phyloP scores from a whole-genome alignment of 2,797 vertebrate species.

The Poeciliopsis presidionis region DNA sequence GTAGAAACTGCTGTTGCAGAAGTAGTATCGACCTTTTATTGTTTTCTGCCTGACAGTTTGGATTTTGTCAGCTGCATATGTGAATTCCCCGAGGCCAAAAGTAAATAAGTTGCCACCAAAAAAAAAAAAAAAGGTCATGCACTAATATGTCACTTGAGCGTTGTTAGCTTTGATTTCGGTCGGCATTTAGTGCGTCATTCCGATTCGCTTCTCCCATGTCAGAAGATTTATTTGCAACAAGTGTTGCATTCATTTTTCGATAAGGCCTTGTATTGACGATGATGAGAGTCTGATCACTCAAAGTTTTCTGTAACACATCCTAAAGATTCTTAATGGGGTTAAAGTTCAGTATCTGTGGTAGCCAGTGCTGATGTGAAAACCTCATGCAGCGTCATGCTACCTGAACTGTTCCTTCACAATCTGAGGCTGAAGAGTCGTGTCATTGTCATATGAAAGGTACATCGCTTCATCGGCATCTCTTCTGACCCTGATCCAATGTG shows the following conservation, averaged over 20 bases:
- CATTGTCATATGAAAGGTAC: background rate
- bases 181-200: background rate
- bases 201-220: background rate
- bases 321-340: background rate
- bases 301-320: background rate
- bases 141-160: background rate
- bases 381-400: background rate
- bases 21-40: constrained; percentile 33
- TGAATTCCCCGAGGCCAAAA: background rate
- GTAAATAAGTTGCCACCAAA: background rate
- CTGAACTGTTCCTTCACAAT: background rate
- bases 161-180: background rate
- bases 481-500: background rate
- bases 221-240: background rate
- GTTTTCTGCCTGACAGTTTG: constrained; percentile 26
- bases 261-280: background rate
- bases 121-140: background rate
- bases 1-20: constrained; percentile 22
- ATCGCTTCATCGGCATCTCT: background rate
- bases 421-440: background rate
- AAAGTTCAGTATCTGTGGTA: background rate
- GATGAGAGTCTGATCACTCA: background rate
- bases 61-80: constrained; percentile 19
- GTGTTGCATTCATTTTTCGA: background rate
- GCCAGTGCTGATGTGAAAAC: background rate